phyloP scores from a whole-genome alignment of 2,113 vertebrate genomes.

The Chascanopsetta lugubris region DNA sequence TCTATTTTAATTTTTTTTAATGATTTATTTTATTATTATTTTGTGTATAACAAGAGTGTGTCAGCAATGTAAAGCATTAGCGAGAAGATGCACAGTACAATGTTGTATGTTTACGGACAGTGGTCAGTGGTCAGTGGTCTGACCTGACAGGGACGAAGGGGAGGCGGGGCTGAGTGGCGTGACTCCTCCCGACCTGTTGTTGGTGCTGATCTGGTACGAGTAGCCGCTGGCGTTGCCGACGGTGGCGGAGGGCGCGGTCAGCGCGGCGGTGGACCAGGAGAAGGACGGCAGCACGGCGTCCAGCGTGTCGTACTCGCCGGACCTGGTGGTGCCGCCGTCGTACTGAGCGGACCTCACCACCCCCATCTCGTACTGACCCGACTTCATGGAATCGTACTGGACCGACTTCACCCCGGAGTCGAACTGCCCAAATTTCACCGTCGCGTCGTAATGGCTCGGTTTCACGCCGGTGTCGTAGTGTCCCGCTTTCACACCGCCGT shows the following conservation, averaged over 20 bases:
- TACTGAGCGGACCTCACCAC: conserved; percentile 30
- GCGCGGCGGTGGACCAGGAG: conserved; percentile 72
- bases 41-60: no score
- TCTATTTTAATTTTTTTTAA: no score
- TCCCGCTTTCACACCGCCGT: conserved; percentile 10
- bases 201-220: conserved; percentile 63
- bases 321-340: conserved; percentile 4
- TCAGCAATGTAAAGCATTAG: no score
- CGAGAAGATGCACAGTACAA: no score
- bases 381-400: conserved; percentile 40
- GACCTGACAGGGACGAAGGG: conserved; percentile 74
- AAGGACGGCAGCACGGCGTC: conserved; percentile 63
- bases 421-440: conserved; percentile 30
- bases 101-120: background rate
- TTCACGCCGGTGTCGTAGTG: conserved; percentile 33
- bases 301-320: conserved; percentile 67
- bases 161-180: conserved; percentile 13
- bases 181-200: conserved; percentile 67
- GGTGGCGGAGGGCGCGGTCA: conserved; percentile 51
- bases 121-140: conserved; percentile 1
- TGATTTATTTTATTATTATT: no score
- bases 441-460: conserved; percentile 14
- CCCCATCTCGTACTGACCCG: background rate
- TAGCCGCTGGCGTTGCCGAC: conserved; percentile 54
- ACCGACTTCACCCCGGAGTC: conserved; percentile 31